Percentiles rank a stretch among this genome's conserved stretches.
Conservation (phyloP, 2,113 vertebrate species). For the Arothron firmamentum region DNA sequence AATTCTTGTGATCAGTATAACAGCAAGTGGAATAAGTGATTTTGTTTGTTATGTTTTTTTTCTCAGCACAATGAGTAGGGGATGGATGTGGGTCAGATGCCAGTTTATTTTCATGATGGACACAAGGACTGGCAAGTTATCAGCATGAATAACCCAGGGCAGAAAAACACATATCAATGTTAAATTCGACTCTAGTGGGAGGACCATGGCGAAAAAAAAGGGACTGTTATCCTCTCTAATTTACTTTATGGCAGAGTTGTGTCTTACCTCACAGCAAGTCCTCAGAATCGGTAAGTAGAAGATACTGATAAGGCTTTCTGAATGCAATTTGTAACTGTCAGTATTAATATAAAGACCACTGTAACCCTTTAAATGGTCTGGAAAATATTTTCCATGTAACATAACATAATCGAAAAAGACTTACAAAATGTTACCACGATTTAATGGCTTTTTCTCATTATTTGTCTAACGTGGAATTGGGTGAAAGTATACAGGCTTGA, state of each 20-base stretch:
- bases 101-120: constrained; percentile 53
- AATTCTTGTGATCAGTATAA: constrained; percentile 43
- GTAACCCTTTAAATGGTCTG: neutral
- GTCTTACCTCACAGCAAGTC: constrained; percentile 84
- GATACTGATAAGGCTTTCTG: constrained; percentile 1
- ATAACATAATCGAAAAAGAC: neutral
- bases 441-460: too few relatives aligned
- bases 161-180: constrained; percentile 69
- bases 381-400: too few relatives aligned
- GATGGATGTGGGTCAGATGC: constrained; percentile 59
- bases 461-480: too few relatives aligned
- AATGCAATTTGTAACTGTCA: neutral
- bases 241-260: constrained; percentile 76
- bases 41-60: constrained; percentile 17
- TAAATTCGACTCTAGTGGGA: constrained; percentile 62
- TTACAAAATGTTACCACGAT: neutral
- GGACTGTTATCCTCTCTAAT: constrained; percentile 79
- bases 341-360: neutral
- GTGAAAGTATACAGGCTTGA: too few relatives aligned
- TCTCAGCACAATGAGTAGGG: constrained; percentile 56
- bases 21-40: constrained; percentile 40
- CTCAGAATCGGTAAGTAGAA: constrained; percentile 89
- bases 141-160: constrained; percentile 66
- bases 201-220: constrained; percentile 75
- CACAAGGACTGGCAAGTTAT: constrained; percentile 64